Evolutionary conservation across 2,888 invertebrate genomes (phyloP).

Genomic region (Drosophila mayaguana): DNA sequence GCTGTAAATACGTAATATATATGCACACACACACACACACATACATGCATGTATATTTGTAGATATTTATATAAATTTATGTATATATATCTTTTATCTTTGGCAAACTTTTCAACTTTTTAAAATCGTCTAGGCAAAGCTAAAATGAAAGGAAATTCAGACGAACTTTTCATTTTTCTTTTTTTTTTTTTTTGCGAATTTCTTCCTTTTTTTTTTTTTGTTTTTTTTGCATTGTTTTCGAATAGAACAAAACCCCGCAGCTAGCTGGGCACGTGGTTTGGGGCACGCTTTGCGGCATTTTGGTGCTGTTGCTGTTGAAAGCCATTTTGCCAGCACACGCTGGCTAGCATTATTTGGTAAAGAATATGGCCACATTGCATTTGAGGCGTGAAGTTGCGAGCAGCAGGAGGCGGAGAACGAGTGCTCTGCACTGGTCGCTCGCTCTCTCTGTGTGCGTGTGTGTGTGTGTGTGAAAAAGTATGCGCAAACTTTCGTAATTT

Average conservation of each 20-base stretch:
- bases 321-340: constrained; percentile 63
- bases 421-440: constrained; percentile 19
- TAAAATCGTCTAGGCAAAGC: constrained; percentile 67
- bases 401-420: neutral
- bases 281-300: constrained; percentile 8
- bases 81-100: constrained; percentile 73
- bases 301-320: constrained; percentile 57
- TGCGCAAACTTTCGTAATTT: constrained; percentile 82
- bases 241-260: constrained; percentile 22
- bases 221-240: constrained; percentile 38
- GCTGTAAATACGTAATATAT: constrained; percentile 53
- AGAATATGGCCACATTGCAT: constrained; percentile 73
- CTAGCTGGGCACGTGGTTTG: constrained; percentile 3
- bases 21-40: constrained; percentile 32
- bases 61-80: constrained; percentile 28
- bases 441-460: too few relatives aligned
- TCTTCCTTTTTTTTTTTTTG: neutral
- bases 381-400: neutral
- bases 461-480: constrained; percentile 77
- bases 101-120: constrained; percentile 77
- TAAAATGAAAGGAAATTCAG: constrained; percentile 76
- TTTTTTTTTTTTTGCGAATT: neutral
- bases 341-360: constrained; percentile 64
- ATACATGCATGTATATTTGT: constrained; percentile 13
- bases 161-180: constrained; percentile 62